Evolutionary conservation across 1,140 invertebrate genomes (phyloP).

Genomic region (Cydia fagiglandana): DNA sequence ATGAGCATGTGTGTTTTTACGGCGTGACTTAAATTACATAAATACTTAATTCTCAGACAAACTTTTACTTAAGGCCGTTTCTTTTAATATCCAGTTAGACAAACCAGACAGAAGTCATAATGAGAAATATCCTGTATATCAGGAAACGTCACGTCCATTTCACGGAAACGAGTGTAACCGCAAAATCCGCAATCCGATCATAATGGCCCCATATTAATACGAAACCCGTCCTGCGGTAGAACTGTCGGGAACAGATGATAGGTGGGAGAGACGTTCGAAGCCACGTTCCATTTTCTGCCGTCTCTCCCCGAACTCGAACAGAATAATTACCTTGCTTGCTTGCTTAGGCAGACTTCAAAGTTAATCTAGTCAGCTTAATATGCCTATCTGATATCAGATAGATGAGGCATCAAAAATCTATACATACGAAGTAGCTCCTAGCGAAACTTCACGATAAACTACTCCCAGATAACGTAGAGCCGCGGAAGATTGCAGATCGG

Average conservation of each 20-base stretch:
- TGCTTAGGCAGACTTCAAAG: conserved; percentile 3
- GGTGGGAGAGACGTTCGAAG: neutral
- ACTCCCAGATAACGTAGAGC: neutral
- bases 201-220: neutral
- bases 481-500: no score
- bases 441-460: neutral
- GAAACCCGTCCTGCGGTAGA: conserved; percentile 7
- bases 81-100: neutral
- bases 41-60: neutral
- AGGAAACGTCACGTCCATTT: neutral
- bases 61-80: neutral
- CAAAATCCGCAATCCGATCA: conserved; percentile 10
- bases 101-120: neutral
- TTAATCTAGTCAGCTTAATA: neutral
- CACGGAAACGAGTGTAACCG: neutral
- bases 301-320: neutral
- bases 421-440: neutral
- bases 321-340: conserved; percentile 9
- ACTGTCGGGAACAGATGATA: conserved; percentile 5
- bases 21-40: neutral
- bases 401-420: neutral
- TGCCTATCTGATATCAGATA: neutral
- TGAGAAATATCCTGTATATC: conserved; percentile 1
- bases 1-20: neutral
- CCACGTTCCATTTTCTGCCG: neutral